Evolutionary conservation across 2,797 vertebrate genomes (phyloP).

Genomic region (Anas capensis): DNA sequence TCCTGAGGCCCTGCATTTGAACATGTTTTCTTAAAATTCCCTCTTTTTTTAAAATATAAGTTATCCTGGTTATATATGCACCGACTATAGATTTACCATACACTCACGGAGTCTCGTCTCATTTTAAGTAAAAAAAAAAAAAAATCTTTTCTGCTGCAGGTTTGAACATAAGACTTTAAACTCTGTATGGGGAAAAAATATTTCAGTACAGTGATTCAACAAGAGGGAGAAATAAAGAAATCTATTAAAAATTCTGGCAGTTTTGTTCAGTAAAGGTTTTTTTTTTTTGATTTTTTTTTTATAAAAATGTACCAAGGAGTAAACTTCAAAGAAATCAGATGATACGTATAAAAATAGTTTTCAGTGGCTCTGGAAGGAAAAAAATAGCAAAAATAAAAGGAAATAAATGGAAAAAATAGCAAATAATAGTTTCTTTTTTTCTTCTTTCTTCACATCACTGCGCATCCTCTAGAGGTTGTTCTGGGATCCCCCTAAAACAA

Average conservation of each 20-base stretch:
- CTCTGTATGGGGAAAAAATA: background rate
- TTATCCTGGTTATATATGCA: background rate
- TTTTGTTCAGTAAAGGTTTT: slow-evolving; percentile 56
- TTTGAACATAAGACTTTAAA: slow-evolving; percentile 29
- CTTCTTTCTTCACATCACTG: slow-evolving; percentile 88
- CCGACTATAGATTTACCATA: background rate
- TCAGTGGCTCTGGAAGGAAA: slow-evolving; percentile 81
- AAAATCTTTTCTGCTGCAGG: slow-evolving; percentile 4
- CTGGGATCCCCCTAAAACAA: slow-evolving; percentile 87
- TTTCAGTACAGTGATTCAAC: slow-evolving; percentile 36
- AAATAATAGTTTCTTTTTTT: slow-evolving; percentile 13
- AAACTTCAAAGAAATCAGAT: slow-evolving; percentile 73
- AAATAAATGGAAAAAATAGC: slow-evolving; percentile 19
- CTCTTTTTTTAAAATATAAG: background rate
- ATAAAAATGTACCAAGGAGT: slow-evolving; percentile 76
- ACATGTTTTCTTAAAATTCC: background rate
- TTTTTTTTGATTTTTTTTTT: slow-evolving; percentile 38
- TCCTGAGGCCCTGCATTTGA: background rate
- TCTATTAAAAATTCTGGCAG: slow-evolving; percentile 69
- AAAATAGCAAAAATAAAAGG: slow-evolving; percentile 61
- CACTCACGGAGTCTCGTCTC: slow-evolving; percentile 15
- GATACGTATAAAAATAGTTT: slow-evolving; percentile 85
- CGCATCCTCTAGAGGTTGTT: slow-evolving; percentile 90
- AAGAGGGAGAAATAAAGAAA: slow-evolving; percentile 46
- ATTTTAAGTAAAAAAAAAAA: background rate